Conservation (phyloP, 2,113 vertebrate genomes). For the Microtus richardsoni region DNA sequence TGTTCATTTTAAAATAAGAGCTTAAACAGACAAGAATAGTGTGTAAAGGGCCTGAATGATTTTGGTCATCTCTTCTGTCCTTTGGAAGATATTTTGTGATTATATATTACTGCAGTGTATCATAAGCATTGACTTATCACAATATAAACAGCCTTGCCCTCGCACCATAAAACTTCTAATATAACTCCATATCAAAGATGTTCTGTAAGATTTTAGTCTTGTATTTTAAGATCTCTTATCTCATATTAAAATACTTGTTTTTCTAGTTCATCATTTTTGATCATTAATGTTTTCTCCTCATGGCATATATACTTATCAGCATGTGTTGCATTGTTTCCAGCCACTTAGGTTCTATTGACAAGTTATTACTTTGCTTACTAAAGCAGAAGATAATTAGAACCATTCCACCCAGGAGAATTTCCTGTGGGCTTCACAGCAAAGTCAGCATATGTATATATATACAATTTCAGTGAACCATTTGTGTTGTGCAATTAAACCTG, state of each 20-base stretch:
- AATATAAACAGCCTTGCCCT: background rate
- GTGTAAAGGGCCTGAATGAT: too few relatives aligned
- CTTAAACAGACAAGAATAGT: background rate
- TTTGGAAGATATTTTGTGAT: too few relatives aligned
- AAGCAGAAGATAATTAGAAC: background rate
- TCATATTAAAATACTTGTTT: background rate
- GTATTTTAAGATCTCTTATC: background rate
- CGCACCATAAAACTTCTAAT: background rate
- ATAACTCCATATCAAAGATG: background rate
- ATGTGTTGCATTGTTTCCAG: background rate
- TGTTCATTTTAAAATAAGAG: background rate
- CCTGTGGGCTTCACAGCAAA: background rate
- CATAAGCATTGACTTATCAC: too few relatives aligned
- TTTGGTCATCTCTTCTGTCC: background rate
- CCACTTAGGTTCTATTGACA: background rate
- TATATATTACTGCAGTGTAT: background rate
- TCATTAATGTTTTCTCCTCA: too few relatives aligned
- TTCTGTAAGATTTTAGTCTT: background rate
- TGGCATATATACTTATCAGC: too few relatives aligned
- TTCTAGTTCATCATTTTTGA: background rate
- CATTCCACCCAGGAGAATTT: background rate
- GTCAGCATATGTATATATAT: conserved; percentile 58
- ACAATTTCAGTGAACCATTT: background rate
- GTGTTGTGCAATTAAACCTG: background rate
- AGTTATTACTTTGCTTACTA: background rate